These are phyloP conservation scores for Baronia brevicornis DNA, from an alignment of 2,888 invertebrate species.

Conservation along the genomic window DNA sequence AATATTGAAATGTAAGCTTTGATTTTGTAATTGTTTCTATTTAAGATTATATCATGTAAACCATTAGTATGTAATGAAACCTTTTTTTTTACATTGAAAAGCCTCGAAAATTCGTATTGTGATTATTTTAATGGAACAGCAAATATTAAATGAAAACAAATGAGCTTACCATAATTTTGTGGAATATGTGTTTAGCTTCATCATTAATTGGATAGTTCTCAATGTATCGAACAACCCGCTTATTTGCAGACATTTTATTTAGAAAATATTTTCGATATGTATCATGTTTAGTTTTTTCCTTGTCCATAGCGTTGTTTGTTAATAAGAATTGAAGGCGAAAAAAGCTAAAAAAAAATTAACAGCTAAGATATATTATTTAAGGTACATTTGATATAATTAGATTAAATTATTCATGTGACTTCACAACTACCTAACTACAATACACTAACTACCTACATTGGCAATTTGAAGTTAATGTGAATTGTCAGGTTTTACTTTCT, in stretches of 20 bases:
- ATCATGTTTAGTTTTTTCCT: neutral
- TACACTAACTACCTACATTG: too few relatives aligned
- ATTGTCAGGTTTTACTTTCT: too few relatives aligned
- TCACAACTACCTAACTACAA: too few relatives aligned
- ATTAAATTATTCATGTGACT: too few relatives aligned
- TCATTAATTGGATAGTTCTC: conserved; percentile 45
- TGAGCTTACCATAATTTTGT: conserved; percentile 52
- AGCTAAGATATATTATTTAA: too few relatives aligned
- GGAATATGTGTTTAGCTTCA: conserved; percentile 49
- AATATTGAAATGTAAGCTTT: neutral
- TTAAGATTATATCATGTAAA: too few relatives aligned
- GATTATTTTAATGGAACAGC: neutral
- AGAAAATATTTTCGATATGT: conserved; percentile 85
- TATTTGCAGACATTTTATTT: conserved; percentile 69
- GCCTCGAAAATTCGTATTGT: too few relatives aligned
- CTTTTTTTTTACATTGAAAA: too few relatives aligned
- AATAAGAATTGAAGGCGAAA: neutral
- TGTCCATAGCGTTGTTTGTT: neutral
- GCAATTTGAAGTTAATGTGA: too few relatives aligned
- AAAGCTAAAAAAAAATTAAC: too few relatives aligned
- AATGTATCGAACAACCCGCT: conserved; percentile 36
- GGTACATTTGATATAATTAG: too few relatives aligned
- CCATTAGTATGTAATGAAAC: too few relatives aligned
- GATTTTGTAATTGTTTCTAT: neutral
- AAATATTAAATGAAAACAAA: neutral